Evolutionary conservation across 1,140 invertebrate genomes (phyloP), one percentile per base, ranked within the genome.

Genomic region (Trissolcus basalis): DNA sequence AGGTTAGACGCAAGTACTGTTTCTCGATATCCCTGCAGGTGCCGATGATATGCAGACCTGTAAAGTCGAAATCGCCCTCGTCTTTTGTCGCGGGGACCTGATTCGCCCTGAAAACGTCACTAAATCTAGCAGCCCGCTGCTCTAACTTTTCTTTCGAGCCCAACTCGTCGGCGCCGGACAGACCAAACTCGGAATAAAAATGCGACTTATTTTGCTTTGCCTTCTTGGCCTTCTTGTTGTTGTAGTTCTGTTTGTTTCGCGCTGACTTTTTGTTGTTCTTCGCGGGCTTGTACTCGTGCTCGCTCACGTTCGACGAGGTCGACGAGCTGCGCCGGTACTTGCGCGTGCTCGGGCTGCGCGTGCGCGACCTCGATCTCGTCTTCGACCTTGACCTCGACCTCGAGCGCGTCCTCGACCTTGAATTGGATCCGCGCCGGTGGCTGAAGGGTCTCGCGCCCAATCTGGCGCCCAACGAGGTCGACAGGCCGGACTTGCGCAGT

Each of bases 1-100:
- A 94, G 32, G 98, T 99, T 4, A 99, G 91, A 80, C 98, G 91
- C 45, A 99, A 91, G 87, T 98, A 99, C 44, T 93, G 94, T 85
- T 99, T 99, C 86, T 99, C 97, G 73, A 99, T 88, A 86, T 98
- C 94, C 83, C 91, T 91, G 89, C 95, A 98, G 1, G 95, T 96
- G 27, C 97, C 98, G 60, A 98, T 94, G 84, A 99, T 96, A 87
- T 97, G 94, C 85, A 95, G 92, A 83, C 93, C 92, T 75, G 92
- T 91, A 87, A 94, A 92, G 88, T 96, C 94, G 89, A 95, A 93
- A 78, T 94, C 93, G 48, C 90, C 89, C 49, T 89, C 85, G 77
- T 92, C 92, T 61, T 91, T 90, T 77, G n/a, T n/a, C n/a, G n/a
- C n/a, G n/a, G 89, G 89, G 67, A 90, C 86, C 13, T 82, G 0